Evolutionary conservation across 2,888 invertebrate genomes (phyloP).

Genomic region (Amblyjoppa fuscipennis): DNA sequence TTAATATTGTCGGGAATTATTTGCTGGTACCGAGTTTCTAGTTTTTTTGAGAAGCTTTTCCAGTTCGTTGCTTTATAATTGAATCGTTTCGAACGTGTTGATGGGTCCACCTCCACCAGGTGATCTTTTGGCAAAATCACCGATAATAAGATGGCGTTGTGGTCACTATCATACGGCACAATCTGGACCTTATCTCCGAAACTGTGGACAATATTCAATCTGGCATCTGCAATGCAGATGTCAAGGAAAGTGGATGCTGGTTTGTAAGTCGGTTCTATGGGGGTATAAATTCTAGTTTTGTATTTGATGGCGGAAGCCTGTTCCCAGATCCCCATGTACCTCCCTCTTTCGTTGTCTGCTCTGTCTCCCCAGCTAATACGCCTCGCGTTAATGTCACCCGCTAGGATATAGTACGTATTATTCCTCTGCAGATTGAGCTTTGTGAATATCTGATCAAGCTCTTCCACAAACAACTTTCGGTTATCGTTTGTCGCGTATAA

Average conservation of each 20-base stretch:
- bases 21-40: background rate
- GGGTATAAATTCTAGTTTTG: background rate
- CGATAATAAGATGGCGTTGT: too few species aligned
- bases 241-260: background rate
- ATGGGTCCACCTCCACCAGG: background rate
- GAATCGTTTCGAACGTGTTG: background rate
- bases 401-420: constrained; percentile 15
- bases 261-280: background rate
- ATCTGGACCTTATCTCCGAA: too few species aligned
- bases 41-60: background rate
- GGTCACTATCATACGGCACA: too few species aligned
- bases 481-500: constrained; percentile 40
- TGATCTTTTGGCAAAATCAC: background rate
- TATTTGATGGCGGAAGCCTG: background rate
- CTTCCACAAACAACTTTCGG: constrained; percentile 15
- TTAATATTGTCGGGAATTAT: background rate
- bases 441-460: constrained; percentile 21
- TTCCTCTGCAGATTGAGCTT: background rate
- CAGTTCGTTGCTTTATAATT: background rate
- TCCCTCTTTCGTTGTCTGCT: constrained; percentile 18
- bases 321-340: background rate
- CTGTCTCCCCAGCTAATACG: constrained; percentile 16
- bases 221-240: background rate
- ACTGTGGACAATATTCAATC: too few species aligned
- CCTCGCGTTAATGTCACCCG: constrained; percentile 45